These are phyloP conservation scores for Lasiommata megera DNA, from an alignment of 2,888 invertebrate genomes.

Conservation along the genomic window DNA sequence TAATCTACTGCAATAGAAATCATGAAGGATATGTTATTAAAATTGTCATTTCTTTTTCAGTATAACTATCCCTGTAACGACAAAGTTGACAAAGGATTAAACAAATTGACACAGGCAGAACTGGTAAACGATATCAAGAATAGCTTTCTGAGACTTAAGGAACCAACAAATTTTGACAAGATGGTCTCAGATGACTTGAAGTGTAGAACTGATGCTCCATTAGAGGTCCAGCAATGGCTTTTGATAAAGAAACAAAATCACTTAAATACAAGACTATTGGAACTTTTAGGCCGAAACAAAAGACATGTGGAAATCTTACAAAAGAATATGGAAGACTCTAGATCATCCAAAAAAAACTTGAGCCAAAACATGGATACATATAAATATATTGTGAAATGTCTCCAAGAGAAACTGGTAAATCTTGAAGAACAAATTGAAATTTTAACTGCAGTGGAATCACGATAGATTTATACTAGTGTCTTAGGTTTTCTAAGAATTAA, in stretches of 20 bases:
- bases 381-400: slow-evolving; percentile 67
- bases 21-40: not conserved
- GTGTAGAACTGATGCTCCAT: slow-evolving; percentile 52
- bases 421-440: slow-evolving; percentile 74
- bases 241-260: slow-evolving; percentile 68
- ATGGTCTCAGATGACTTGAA: slow-evolving; percentile 57
- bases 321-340: slow-evolving; percentile 52
- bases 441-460: slow-evolving; percentile 65
- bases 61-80: slow-evolving; percentile 31
- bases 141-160: slow-evolving; percentile 48
- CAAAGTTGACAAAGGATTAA: slow-evolving; percentile 53
- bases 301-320: slow-evolving; percentile 58
- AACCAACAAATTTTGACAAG: slow-evolving; percentile 54
- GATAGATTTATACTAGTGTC: slow-evolving; percentile 38
- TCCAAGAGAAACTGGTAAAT: slow-evolving; percentile 71
- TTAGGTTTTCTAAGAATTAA: slow-evolving; percentile 11
- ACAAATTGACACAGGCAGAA: slow-evolving; percentile 54
- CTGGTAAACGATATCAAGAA: slow-evolving; percentile 56
- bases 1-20: too few relatives aligned
- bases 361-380: slow-evolving; percentile 59
- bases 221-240: slow-evolving; percentile 61
- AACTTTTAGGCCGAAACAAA: slow-evolving; percentile 54
- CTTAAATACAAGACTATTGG: slow-evolving; percentile 56
- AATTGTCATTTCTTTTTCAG: slow-evolving; percentile 23
- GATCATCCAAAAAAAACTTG: slow-evolving; percentile 48